A percentile compares a stretch with the other conserved stretches of the same genome.
Evolutionary conservation across 2,888 invertebrate species (phyloP).

Genomic region (Drosophila kanekoi): DNA sequence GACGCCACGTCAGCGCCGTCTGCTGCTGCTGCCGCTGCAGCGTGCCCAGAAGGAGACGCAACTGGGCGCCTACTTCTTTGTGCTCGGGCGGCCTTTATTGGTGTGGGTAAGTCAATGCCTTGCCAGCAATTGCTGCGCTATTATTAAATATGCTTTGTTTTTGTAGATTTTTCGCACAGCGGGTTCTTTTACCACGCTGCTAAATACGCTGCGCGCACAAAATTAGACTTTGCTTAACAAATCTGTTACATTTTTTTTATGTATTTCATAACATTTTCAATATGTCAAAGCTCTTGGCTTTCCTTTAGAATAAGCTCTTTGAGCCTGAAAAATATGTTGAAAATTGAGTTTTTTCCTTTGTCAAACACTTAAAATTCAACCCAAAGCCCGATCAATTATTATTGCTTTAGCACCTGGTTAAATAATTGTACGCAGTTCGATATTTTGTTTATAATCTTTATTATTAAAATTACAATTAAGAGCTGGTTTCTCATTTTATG

Average conservation of each 20-base stretch:
- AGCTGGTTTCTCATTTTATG: slow-evolving; percentile 59
- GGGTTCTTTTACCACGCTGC: slow-evolving; percentile 53
- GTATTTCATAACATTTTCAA: not conserved
- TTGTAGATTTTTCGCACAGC: slow-evolving; percentile 54
- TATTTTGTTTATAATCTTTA: slow-evolving; percentile 38
- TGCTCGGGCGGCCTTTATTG: slow-evolving; percentile 47
- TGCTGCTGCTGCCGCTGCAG: slow-evolving; percentile 48
- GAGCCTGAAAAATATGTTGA: too few species aligned
- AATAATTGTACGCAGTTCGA: not conserved
- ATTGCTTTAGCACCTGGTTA: not conserved
- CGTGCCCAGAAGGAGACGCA: slow-evolving; percentile 43
- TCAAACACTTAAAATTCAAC: too few species aligned
- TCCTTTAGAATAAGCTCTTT: too few species aligned
- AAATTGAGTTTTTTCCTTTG: too few species aligned
- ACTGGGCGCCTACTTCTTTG: slow-evolving; percentile 53
- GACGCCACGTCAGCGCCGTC: slow-evolving; percentile 25
- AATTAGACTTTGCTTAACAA: not conserved
- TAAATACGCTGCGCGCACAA: slow-evolving; percentile 44
- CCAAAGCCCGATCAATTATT: not conserved
- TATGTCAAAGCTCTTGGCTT: not conserved
- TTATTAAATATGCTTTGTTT: too few species aligned
- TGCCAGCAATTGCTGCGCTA: not conserved
- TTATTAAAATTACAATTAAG: slow-evolving; percentile 69
- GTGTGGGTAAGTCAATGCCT: slow-evolving; percentile 53
- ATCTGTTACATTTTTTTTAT: not conserved